Base-by-base conservation (phyloP, 2,888 invertebrate species). In the Sphaerophoria rueppellii region DNA sequence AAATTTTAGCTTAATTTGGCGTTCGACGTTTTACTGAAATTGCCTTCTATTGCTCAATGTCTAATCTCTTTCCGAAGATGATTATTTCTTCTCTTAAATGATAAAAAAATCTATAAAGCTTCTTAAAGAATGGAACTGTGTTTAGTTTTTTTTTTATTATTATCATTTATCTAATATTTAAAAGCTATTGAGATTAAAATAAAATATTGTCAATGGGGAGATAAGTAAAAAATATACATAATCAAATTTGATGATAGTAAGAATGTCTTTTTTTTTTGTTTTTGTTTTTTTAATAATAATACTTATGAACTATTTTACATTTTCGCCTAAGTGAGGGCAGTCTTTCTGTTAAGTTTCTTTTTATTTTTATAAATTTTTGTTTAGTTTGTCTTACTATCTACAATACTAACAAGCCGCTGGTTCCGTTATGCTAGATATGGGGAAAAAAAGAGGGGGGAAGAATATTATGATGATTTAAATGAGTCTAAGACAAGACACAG, bases 401-500 rank as follows among this genome's bases (percentile, higher is more conserved):
- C 85, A 88, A 88, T 91, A 86, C 82, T 86, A 91, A 89, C 91
- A 91, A 87, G 90, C 90, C 85, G 91, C 89, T 82, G 91, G 91
- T 76, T 88, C 89, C 87, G 90, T 89, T 87, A 90, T 89, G 88
- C 91, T 91, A 89, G 74, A 86, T 52, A 71, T 55, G 43, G 32
- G 72, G 65, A 65, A 73, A 34, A 77, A 75, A 54, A 65, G 60
- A 40, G 46, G 35, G 57, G 43, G 9, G 60, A 60, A 63, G 24
- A 74, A 57, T 5, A 40, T 43, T 63, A 48, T 81, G 58, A 74
- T 86, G 81, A 73, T 63, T 32, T 34, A 46, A 37, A 54, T 60
- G 46, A 37, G 54, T 43, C 35, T 61, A 57, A 58, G 48, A 52
- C 7, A 6, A 65, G 37, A 88, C 88, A 87, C 74, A 88, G 24